A percentile compares a stretch with the other conserved stretches of the same genome.
Conservation (phyloP, 1,140 invertebrate species). For the Subanguina moxae region DNA sequence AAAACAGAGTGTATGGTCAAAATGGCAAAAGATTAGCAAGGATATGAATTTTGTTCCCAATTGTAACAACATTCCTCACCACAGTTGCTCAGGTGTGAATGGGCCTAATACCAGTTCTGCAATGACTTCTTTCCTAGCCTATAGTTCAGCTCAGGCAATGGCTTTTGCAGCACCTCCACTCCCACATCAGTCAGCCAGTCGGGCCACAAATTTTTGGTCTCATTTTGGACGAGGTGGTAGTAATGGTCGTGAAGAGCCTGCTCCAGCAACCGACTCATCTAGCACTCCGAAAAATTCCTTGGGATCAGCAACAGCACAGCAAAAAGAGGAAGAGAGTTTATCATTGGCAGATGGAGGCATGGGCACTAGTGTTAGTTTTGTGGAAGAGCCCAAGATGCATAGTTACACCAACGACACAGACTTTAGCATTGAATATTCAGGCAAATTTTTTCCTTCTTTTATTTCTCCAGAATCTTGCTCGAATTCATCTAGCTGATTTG, state of each 20-base stretch:
- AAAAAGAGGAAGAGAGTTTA: not conserved
- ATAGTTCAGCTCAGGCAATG: constrained; percentile 1
- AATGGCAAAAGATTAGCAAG: not conserved
- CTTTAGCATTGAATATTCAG: too few relatives aligned
- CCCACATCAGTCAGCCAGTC: not conserved
- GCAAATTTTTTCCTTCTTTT: too few relatives aligned
- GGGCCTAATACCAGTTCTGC: not conserved
- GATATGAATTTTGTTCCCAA: not conserved
- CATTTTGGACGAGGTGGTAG: not conserved
- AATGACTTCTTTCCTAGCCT: not conserved
- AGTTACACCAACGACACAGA: not conserved
- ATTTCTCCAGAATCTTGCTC: too few relatives aligned
- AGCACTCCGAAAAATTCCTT: not conserved
- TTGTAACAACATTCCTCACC: not conserved
- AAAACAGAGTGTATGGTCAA: not conserved
- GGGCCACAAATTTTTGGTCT: not conserved
- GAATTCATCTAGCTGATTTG: too few relatives aligned
- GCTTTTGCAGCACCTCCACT: not conserved
- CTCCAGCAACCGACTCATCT: not conserved
- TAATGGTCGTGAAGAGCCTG: not conserved
- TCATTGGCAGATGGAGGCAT: not conserved
- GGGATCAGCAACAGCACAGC: not conserved
- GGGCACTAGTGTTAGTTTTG: constrained; percentile 1
- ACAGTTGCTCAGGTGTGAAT: not conserved
- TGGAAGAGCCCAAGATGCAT: not conserved